Conservation (phyloP, 1,140 invertebrate genomes). For the Vanessa atalanta region DNA sequence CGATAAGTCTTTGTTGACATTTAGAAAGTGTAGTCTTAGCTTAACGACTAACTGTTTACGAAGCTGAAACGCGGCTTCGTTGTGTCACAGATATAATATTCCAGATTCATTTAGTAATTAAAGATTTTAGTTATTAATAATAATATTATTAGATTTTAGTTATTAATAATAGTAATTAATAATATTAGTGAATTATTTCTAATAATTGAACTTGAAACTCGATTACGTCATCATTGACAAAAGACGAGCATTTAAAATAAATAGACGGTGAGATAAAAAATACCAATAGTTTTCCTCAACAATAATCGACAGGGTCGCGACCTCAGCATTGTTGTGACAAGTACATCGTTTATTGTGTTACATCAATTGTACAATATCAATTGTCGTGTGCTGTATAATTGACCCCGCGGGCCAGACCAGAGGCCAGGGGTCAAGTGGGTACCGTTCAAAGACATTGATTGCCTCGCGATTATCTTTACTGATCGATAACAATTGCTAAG, state of each 20-base stretch:
- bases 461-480: too few relatives aligned
- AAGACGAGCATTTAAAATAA: too few relatives aligned
- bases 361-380: constrained; percentile 24
- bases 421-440: background rate
- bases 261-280: background rate
- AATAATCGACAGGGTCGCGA: background rate
- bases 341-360: constrained; percentile 1
- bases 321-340: constrained; percentile 4
- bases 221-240: too few relatives aligned
- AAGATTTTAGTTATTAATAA: background rate
- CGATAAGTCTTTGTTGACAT: background rate
- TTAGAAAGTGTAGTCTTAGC: background rate
- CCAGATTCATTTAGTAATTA: background rate
- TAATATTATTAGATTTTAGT: too few relatives aligned
- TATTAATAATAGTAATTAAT: background rate
- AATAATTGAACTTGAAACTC: too few relatives aligned
- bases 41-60: background rate
- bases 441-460: background rate
- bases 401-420: background rate
- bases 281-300: background rate
- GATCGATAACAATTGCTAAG: too few relatives aligned
- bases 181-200: too few relatives aligned
- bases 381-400: constrained; percentile 20
- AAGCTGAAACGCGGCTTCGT: background rate
- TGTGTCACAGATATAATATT: background rate